A percentile compares a stretch with the other conserved stretches of the same genome.
phyloP scores from a whole-genome alignment of 1,140 invertebrate species.

The Drosophila rhopaloa region DNA sequence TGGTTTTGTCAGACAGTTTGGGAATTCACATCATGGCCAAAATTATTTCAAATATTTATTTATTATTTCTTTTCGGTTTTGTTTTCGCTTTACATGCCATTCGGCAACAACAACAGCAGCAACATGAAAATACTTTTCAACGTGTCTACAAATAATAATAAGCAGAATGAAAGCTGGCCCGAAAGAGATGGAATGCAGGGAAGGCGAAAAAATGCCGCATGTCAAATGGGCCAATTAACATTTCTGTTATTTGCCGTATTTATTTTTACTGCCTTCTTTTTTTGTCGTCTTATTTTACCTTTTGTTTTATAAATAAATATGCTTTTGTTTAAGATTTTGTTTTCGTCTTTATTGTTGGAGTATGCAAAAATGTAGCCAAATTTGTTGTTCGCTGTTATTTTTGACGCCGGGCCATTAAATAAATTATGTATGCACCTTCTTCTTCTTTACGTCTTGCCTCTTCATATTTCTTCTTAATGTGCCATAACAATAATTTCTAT shows the following conservation, averaged over 20 bases:
- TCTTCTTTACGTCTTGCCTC: neutral
- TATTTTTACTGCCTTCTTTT: slow-evolving; percentile 31
- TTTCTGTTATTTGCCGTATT: slow-evolving; percentile 74
- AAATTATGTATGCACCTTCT: slow-evolving; percentile 63
- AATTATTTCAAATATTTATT: slow-evolving; percentile 72
- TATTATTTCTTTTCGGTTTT: slow-evolving; percentile 48
- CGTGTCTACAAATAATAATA: slow-evolving; percentile 52
- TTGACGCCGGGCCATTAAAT: slow-evolving; percentile 59
- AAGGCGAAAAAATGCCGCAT: slow-evolving; percentile 70
- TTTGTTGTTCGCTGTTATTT: slow-evolving; percentile 63
- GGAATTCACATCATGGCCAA: slow-evolving; percentile 75
- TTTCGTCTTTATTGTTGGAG: slow-evolving; percentile 27
- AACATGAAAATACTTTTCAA: slow-evolving; percentile 58
- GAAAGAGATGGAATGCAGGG: slow-evolving; percentile 32
- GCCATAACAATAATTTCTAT: slow-evolving; percentile 67
- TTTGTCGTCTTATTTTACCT: slow-evolving; percentile 37
- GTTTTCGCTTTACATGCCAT: slow-evolving; percentile 53
- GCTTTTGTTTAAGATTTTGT: slow-evolving; percentile 66
- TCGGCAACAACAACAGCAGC: slow-evolving; percentile 21
- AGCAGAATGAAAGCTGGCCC: slow-evolving; percentile 67
- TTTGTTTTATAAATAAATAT: slow-evolving; percentile 82
- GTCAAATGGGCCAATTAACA: slow-evolving; percentile 83
- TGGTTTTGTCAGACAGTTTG: slow-evolving; percentile 70
- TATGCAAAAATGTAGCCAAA: slow-evolving; percentile 69
- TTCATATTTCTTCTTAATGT: slow-evolving; percentile 39